phyloP scores from a whole-genome alignment of 2,113 vertebrate genomes.

The Cacatua alba region DNA sequence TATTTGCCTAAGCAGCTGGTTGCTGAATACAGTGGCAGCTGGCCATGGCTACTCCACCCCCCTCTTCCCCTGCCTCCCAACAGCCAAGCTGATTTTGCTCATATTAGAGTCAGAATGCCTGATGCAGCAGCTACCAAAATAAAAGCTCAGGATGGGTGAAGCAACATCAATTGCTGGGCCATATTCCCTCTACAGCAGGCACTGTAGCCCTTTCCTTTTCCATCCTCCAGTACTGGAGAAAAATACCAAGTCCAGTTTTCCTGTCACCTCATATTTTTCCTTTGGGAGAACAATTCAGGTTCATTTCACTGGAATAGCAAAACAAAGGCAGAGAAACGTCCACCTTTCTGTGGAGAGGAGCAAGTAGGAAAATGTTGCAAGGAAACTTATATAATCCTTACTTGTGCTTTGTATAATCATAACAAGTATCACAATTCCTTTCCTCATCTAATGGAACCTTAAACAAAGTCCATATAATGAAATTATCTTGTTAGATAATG shows the following conservation, averaged over 20 bases:
- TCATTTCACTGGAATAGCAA: background rate
- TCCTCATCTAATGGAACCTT: background rate
- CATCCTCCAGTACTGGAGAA: background rate
- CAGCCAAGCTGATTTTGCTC: background rate
- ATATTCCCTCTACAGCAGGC: background rate
- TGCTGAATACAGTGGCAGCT: background rate
- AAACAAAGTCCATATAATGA: background rate
- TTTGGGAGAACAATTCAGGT: background rate
- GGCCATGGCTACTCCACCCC: background rate
- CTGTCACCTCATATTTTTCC: background rate
- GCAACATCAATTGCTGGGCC: background rate
- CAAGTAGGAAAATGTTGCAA: background rate
- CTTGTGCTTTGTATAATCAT: background rate
- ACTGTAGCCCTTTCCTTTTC: background rate
- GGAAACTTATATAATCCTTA: background rate
- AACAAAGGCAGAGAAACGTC: background rate
- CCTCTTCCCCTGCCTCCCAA: background rate
- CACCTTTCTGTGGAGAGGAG: background rate
- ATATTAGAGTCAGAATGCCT: background rate
- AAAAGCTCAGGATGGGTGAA: background rate
- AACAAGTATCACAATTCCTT: background rate
- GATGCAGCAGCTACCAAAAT: background rate
- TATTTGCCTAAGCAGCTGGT: background rate
- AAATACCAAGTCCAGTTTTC: background rate
- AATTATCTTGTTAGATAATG: background rate